Evolutionary conservation across 2,797 vertebrate species (phyloP).

Genomic region (Sciurus carolinensis): DNA sequence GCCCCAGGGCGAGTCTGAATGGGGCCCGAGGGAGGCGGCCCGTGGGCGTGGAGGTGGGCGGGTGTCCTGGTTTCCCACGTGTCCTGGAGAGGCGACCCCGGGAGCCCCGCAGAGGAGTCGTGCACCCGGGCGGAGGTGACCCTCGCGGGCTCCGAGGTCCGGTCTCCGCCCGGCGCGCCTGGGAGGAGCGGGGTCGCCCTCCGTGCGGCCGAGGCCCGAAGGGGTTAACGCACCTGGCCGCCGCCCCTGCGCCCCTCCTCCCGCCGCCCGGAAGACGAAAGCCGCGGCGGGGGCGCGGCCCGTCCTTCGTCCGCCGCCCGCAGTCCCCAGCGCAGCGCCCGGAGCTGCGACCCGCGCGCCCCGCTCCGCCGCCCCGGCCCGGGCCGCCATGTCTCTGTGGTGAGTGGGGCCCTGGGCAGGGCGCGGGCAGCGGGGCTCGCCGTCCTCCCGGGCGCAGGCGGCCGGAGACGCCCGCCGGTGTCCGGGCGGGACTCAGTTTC

Average conservation of each 20-base stretch:
- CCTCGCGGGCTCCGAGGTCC: not conserved
- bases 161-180: not conserved
- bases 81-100: not conserved
- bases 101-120: not conserved
- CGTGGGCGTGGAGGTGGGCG: not conserved
- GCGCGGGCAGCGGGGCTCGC: not conserved
- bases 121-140: not conserved
- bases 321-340: constrained; percentile 51
- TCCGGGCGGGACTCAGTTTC: constrained; percentile 1
- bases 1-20: not conserved
- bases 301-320: not conserved
- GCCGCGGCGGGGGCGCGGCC: constrained; percentile 29
- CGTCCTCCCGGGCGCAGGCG: not conserved
- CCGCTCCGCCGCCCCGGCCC: constrained; percentile 63
- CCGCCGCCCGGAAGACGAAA: constrained; percentile 46
- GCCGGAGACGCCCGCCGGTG: not conserved
- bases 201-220: constrained; percentile 12
- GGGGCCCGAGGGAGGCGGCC: not conserved
- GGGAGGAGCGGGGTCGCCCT: not conserved
- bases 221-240: constrained; percentile 86
- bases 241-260: constrained; percentile 83
- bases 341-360: constrained; percentile 67
- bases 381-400: constrained; percentile 85
- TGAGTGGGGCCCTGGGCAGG: constrained; percentile 72
- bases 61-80: not conserved